Evolutionary conservation across 2,113 vertebrate genomes (phyloP).

Genomic region (Casuarius casuarius): DNA sequence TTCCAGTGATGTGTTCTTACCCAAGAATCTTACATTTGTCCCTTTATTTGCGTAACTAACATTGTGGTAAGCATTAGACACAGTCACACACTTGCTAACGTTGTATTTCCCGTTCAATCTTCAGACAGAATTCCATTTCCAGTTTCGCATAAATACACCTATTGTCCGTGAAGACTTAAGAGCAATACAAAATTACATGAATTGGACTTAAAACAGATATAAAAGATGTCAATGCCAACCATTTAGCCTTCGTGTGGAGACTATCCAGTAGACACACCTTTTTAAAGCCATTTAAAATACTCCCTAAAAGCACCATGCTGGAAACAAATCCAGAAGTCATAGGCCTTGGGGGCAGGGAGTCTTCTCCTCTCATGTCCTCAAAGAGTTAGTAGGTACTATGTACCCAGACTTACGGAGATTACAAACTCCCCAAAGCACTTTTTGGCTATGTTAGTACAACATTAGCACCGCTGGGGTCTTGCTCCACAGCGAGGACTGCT

Average conservation of each 20-base stretch:
- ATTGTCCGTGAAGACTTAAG: background rate
- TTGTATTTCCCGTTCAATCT: background rate
- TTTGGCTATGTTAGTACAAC: background rate
- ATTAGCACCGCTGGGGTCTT: background rate
- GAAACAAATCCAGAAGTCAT: background rate
- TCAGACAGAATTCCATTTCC: background rate
- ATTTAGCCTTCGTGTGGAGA: background rate
- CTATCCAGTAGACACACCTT: background rate
- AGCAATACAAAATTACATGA: background rate
- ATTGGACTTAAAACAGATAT: background rate
- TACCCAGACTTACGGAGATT: background rate
- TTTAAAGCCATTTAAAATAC: background rate
- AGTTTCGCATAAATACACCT: background rate
- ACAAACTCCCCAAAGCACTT: background rate
- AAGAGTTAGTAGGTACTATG: background rate
- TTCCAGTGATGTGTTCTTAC: conserved; percentile 43
- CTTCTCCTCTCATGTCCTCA: background rate
- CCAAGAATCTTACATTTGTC: background rate
- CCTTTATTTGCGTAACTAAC: background rate
- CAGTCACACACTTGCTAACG: background rate
- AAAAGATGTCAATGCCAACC: background rate
- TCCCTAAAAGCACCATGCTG: background rate
- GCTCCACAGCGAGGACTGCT: background rate
- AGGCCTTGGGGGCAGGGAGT: background rate
- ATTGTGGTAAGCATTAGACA: background rate